phyloP scores from a whole-genome alignment of 30 jellyfish, hydroid and myxozoan genomes.

The Haliclystus octoradiatus region DNA sequence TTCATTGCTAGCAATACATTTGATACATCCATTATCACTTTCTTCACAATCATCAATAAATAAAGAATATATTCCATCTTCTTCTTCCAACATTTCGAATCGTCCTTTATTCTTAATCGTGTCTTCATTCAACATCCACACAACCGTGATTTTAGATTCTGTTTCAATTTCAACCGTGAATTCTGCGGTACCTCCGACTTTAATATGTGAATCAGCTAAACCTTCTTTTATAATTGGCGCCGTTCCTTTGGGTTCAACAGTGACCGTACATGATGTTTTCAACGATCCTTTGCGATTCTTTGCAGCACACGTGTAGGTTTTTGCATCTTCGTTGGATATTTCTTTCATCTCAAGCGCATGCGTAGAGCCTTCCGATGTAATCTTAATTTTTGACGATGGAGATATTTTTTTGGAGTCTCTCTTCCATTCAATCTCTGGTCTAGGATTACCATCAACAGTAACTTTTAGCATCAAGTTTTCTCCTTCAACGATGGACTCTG shows the following conservation, averaged over 20 bases:
- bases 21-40: constrained; percentile 50
- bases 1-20: constrained; percentile 41
- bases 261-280: constrained; percentile 5
- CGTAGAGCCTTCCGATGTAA: background rate
- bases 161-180: constrained; percentile 37
- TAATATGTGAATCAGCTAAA: constrained; percentile 1
- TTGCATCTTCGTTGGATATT: constrained; percentile 12
- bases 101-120: constrained; percentile 14
- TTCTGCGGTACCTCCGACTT: constrained; percentile 19
- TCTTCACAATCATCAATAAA: constrained; percentile 35
- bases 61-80: constrained; percentile 6
- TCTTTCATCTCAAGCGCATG: background rate
- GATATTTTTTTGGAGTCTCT: constrained; percentile 25
- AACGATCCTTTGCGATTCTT: constrained; percentile 4
- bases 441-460: constrained; percentile 47
- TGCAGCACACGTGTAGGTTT: constrained; percentile 18
- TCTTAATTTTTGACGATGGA: constrained; percentile 11
- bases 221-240: constrained; percentile 6
- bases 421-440: constrained; percentile 60
- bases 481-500: constrained; percentile 26
- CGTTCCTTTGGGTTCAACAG: constrained; percentile 3
- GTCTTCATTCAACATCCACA: constrained; percentile 32
- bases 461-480: constrained; percentile 33
- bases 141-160: constrained; percentile 32
- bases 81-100: constrained; percentile 22